A percentile compares a stretch with the other conserved stretches of the same genome.
phyloP scores from a whole-genome alignment of 2,888 invertebrate genomes.

The Lasioglossum pauxillum region DNA sequence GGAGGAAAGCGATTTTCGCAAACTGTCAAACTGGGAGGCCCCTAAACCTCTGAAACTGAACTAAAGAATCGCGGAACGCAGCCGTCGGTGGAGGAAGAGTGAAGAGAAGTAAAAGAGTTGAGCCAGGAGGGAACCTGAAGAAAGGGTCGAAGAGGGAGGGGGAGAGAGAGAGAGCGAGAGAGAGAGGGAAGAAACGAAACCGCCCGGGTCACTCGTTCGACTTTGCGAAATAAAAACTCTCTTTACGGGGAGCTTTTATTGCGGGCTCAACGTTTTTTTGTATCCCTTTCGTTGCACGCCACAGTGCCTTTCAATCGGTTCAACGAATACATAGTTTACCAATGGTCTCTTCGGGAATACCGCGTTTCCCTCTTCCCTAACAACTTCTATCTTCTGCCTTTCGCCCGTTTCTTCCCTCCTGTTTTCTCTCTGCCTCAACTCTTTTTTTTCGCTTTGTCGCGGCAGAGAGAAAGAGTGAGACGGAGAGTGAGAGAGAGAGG shows the following conservation, averaged over 20 bases:
- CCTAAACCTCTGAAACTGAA: constrained; percentile 70
- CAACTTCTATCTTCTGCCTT: constrained; percentile 55
- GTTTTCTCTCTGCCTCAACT: neutral
- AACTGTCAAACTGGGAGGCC: neutral
- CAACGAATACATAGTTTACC: constrained; percentile 75
- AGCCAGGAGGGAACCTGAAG: constrained; percentile 26
- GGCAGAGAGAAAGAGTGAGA: neutral
- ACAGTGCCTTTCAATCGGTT: constrained; percentile 78
- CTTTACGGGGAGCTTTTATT: constrained; percentile 82
- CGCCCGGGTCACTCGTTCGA: constrained; percentile 79
- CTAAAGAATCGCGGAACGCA: constrained; percentile 68
- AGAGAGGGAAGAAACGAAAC: constrained; percentile 66
- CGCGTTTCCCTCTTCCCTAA: constrained; percentile 54
- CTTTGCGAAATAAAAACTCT: constrained; percentile 82
- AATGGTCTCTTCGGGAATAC: constrained; percentile 72
- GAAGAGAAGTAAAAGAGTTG: constrained; percentile 33
- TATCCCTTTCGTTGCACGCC: constrained; percentile 73
- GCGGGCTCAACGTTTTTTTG: constrained; percentile 80
- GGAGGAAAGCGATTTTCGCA: constrained; percentile 22
- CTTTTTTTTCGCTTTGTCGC: constrained; percentile 17
- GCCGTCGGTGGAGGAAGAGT: constrained; percentile 38
- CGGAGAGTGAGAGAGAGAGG: neutral
- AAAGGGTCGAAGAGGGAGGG: constrained; percentile 40
- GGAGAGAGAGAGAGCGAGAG: constrained; percentile 55
- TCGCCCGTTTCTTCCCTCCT: constrained; percentile 19